Percentiles rank a stretch among this genome's conserved stretches.
Conservation (phyloP, 2,797 vertebrate genomes). For the Buceros bicornis region DNA sequence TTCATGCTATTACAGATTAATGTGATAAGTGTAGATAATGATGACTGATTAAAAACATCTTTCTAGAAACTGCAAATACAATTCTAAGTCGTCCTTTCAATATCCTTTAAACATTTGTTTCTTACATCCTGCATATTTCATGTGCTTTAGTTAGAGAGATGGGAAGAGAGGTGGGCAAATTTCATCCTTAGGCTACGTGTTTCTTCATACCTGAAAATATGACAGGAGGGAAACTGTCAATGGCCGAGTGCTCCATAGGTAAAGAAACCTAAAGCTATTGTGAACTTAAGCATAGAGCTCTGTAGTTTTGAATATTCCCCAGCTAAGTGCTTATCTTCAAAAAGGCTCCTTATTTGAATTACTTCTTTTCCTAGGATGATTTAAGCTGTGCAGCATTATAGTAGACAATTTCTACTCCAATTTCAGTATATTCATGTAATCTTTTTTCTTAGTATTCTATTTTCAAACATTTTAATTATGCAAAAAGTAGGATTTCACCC, state of each 20-base stretch:
- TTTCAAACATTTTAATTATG: neutral
- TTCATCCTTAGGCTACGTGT: accelerated
- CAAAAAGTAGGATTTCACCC: neutral
- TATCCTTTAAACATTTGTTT: constrained; percentile 10
- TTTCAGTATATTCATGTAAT: neutral
- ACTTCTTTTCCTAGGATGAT: neutral
- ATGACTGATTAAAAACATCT: constrained; percentile 34
- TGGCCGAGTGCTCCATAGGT: neutral
- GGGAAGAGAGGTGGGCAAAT: neutral
- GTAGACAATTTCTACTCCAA: neutral
- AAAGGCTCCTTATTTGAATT: neutral
- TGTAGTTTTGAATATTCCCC: neutral
- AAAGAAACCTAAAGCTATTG: neutral
- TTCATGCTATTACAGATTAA: constrained; percentile 10
- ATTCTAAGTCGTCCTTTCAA: neutral
- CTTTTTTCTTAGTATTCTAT: neutral
- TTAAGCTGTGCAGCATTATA: neutral
- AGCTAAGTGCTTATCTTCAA: neutral
- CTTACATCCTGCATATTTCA: neutral
- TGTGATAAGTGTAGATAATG: constrained; percentile 13
- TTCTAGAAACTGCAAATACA: neutral
- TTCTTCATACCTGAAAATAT: neutral
- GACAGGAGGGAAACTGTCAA: neutral
- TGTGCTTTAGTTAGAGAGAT: neutral
- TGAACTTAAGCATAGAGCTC: neutral